Evolutionary conservation across 2,113 vertebrate genomes (phyloP).

Genomic region (Orycteropus afer): DNA sequence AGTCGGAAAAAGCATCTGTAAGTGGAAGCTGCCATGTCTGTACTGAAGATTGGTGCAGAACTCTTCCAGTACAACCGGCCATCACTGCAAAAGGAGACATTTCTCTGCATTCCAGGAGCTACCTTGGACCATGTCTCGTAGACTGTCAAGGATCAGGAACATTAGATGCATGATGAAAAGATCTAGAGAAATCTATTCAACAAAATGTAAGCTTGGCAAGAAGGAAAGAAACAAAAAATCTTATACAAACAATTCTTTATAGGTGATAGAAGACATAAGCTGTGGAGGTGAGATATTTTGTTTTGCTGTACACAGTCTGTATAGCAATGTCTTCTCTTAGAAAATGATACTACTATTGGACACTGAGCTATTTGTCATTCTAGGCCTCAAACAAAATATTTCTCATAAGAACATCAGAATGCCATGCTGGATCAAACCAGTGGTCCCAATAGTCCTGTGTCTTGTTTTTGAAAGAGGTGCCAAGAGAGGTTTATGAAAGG

Average conservation of each 20-base stretch:
- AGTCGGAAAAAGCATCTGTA: neutral
- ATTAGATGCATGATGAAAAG: constrained; percentile 53
- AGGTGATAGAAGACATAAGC: constrained; percentile 53
- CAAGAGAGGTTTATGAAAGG: constrained; percentile 58
- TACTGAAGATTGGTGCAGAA: neutral
- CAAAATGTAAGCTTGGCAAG: constrained; percentile 61
- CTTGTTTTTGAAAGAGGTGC: constrained; percentile 60
- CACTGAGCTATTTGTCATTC: constrained; percentile 75
- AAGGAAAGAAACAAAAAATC: constrained; percentile 32
- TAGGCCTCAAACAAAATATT: constrained; percentile 72
- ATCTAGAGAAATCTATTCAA: constrained; percentile 73
- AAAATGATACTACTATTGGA: constrained; percentile 74
- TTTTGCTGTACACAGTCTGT: constrained; percentile 67
- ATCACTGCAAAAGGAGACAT: neutral
- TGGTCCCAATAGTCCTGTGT: constrained; percentile 11
- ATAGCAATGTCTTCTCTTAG: constrained; percentile 75
- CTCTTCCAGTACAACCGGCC: no score
- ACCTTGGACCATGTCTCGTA: neutral
- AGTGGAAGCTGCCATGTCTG: neutral
- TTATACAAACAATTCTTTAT: constrained; percentile 68
- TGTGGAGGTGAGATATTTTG: constrained; percentile 71
- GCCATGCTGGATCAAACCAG: constrained; percentile 50
- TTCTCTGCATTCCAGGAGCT: neutral
- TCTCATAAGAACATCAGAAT: constrained; percentile 74
- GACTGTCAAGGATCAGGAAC: constrained; percentile 57